Base-by-base conservation (phyloP, 2,113 vertebrate species). In the Ivindomyrus marchei region DNA sequence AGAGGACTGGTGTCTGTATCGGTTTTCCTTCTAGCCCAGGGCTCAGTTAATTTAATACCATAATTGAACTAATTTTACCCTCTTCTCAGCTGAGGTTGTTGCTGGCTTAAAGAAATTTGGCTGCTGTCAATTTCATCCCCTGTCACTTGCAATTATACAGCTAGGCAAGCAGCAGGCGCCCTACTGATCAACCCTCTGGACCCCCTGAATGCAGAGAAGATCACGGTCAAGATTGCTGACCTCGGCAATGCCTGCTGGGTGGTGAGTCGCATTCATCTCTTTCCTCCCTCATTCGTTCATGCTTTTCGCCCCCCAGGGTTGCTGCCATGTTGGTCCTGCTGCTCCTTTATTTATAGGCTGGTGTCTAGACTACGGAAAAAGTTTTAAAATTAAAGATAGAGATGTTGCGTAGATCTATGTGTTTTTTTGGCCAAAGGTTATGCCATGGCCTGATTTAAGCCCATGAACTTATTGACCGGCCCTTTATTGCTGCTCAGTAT, bases 171-270 rank as follows among this genome's bases (percentile, higher is more conserved):
- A 91, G 95, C 97, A 93, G 96, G 96, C 84, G 97, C 93, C 92
- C 95, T 99, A 93, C 96, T 99, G 56, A 94, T 99, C 91, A 98
- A 99, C 95, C 98, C 97, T 39, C 97, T 99, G 94, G 98, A 99
- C 74, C 97, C 97, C 88, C 92, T 96, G 91, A 99, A 99, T 93
- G 97, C 97, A 91, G 97, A 98, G 91, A 98, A 98, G 92, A 96
- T 99, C 92, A 97, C 97, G 95, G 98, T 99, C 91, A 99, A 99
- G 95, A 98, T 99, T 17, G 98, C 98, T 70, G 98, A 99, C 94
- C 96, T 99, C 47, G 98, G 98, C 91, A 99, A 99, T n/a, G 98
- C 98, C 92, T 99, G 98, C 95, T 99, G 98, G 98, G 97, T 99
- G 97, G 98, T 99, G 94, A 98, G 98, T 95, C 1, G 1, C 1